Evolutionary conservation across 2,888 invertebrate species (phyloP), one percentile per base, ranked within the genome.

Genomic region (Sesia bembeciformis): DNA sequence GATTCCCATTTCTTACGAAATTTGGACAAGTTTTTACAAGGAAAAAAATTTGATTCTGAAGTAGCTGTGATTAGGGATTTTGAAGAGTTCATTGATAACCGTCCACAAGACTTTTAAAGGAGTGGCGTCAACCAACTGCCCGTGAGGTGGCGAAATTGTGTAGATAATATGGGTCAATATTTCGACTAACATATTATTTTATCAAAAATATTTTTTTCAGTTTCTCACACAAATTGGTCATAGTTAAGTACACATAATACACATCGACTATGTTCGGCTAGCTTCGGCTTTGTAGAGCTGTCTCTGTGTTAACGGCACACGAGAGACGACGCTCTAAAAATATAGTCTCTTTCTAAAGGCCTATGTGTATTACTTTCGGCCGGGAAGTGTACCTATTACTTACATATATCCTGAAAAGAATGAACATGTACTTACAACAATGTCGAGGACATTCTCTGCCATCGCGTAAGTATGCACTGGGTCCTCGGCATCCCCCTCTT

Each of bases 391-490:
- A 23, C 8, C 39, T n/a, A 8, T 23, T 6, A 50, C 8, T 54
- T 56, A 39, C 40, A 40, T 40, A 49, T 39, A 40, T 40, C 23
- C 23, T 23, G 23, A 23, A 23, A 23, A 23, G 23, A 23, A 23
- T 23, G 23, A 23, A 23, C 2, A 23, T 53, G 56, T 50, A 78
- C 90, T 81, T 62, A 92, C 96, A 70, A 98, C 98, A 75, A 97
- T 97, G 77, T 98, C 98, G 54, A 98, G 91, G n/a, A 97, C 97
- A 75, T 96, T 97, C 78, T 97, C 97, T 3, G 97, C 97, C 96
- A 97, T 96, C 55, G 97, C 97, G 74, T 97, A 97, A 23, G 97
- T 97, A 74, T 97, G 97, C 49, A 96, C 92, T 49, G 96, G 95
- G 69, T 96, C 96, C 68, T 97, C 96, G 41, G 93, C 92, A 76